A percentile compares a stretch with the other conserved stretches of the same genome.
Evolutionary conservation across 92 coral and sea anemone species (phyloP).

Genomic region (Bergia sp.): DNA sequence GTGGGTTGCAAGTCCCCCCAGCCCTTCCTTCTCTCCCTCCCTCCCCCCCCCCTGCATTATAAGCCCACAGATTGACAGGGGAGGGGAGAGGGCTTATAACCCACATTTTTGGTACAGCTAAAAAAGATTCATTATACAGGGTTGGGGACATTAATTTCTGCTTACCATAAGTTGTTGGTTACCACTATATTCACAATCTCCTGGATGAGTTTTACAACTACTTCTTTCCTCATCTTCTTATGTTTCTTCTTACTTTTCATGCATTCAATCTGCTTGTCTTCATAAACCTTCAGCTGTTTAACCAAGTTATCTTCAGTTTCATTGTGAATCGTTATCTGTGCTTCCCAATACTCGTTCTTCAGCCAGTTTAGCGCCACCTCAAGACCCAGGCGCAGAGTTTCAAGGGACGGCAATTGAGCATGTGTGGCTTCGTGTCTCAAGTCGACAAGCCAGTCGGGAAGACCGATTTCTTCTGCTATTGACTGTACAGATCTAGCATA

Average conservation of each 20-base stretch:
- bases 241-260: conserved; percentile 57
- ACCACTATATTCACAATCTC: conserved; percentile 53
- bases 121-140: no score
- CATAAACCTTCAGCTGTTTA: conserved; percentile 54
- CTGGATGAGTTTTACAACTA: conserved; percentile 50
- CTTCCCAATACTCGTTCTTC: conserved; percentile 86
- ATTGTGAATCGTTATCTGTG: conserved; percentile 72
- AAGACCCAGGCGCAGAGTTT: conserved; percentile 73
- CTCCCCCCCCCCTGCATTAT: no score
- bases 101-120: no score
- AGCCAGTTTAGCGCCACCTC: conserved; percentile 83
- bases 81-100: no score
- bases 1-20: no score
- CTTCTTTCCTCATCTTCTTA: conserved; percentile 46
- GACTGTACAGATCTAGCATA: conserved; percentile 96
- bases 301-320: conserved; percentile 62
- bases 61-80: no score
- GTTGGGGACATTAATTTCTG: neutral
- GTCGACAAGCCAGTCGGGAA: conserved; percentile 98
- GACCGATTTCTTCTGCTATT: conserved; percentile 93
- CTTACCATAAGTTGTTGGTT: conserved; percentile 79
- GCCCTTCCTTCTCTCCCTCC: no score
- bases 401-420: conserved; percentile 82
- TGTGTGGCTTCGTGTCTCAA: conserved; percentile 95
- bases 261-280: conserved; percentile 16